phyloP scores from a whole-genome alignment of 2,888 invertebrate genomes.

The Patella caerulea region DNA sequence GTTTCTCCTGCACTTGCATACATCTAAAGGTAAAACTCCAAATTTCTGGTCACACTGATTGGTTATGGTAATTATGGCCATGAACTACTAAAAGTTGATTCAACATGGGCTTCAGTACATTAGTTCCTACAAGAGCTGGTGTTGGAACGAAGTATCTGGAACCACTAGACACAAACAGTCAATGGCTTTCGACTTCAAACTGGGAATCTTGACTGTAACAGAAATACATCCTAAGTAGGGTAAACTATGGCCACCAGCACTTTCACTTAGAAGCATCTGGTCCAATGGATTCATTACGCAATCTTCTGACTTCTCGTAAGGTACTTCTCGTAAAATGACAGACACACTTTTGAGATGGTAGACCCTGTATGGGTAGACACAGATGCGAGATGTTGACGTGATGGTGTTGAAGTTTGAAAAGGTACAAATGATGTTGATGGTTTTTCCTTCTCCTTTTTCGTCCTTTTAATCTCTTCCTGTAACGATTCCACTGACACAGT shows the following conservation, averaged over 20 bases:
- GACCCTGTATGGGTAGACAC: no score
- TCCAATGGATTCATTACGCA: no score
- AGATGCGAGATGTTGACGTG: no score
- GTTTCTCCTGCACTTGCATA: no score
- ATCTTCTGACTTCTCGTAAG: no score
- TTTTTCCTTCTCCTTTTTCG: neutral
- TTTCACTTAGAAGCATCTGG: no score
- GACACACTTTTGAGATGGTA: no score
- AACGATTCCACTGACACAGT: neutral
- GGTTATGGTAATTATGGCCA: neutral
- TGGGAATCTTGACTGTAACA: neutral
- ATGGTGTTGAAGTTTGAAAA: no score
- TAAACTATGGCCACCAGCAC: no score
- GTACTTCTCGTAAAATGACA: no score
- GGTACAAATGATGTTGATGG: no score
- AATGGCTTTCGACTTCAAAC: neutral
- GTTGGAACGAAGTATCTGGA: slow-evolving; percentile 1
- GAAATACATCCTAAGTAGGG: no score
- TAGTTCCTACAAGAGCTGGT: slow-evolving; percentile 5
- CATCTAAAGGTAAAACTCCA: neutral
- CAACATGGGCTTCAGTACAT: neutral
- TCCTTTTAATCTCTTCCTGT: neutral
- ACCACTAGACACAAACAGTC: slow-evolving; percentile 5
- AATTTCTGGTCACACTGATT: neutral
- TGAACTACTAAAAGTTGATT: neutral